phyloP scores from a whole-genome alignment of 2,113 vertebrate genomes.

The Antigone vipio region DNA sequence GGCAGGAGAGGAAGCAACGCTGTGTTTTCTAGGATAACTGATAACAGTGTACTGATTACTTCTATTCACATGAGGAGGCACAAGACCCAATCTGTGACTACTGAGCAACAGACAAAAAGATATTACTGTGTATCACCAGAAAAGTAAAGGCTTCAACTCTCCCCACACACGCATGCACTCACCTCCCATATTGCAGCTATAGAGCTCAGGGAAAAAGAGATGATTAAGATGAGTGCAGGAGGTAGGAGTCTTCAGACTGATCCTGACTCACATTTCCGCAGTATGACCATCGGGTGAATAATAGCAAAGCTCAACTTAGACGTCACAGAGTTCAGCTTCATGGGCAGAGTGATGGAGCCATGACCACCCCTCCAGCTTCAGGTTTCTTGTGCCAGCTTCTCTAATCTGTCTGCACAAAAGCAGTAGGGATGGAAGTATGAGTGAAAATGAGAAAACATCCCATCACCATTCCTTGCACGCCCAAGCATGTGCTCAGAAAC shows the following conservation, averaged over 20 bases:
- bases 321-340: background rate
- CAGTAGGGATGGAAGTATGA: background rate
- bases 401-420: background rate
- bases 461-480: background rate
- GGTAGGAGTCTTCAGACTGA: background rate
- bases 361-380: background rate
- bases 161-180: background rate
- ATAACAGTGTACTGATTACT: background rate
- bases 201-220: background rate
- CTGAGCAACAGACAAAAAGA: background rate
- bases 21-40: background rate
- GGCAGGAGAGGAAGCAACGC: background rate
- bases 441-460: background rate
- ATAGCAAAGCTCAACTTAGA: background rate
- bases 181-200: background rate
- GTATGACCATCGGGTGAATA: background rate
- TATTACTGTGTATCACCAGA: fast-evolving
- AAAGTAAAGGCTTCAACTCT: background rate
- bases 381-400: background rate
- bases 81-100: background rate
- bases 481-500: background rate
- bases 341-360: background rate
- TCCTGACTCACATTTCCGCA: background rate
- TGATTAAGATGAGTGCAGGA: background rate
- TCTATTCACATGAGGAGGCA: background rate